Base-by-base conservation (phyloP, 1,140 invertebrate species). In the Drosophila ogumai region DNA sequence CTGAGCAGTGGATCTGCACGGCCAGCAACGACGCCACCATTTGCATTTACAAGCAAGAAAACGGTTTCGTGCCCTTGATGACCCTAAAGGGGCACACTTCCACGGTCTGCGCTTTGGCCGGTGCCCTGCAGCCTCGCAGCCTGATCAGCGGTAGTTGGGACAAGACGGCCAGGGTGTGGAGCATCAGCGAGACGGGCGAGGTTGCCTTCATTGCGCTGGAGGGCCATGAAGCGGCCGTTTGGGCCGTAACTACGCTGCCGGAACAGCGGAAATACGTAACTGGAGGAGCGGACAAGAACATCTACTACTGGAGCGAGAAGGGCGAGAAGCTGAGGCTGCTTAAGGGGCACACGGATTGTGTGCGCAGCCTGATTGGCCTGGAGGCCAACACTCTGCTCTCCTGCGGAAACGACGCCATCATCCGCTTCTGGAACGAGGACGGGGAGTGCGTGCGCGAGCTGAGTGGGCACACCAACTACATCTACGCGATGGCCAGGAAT, bases 1-100 rank as follows among this genome's bases (percentile, higher is more conserved):
- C 96, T 34, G 97, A 97, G 19, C 91, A 97, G 3, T 96, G 98
- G 79, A 93, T 98, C 3, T 92, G 91, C 60, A 98, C 97, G 32
- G 98, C 97, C 10, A 97, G 97, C 78, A 97, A 98, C 93, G 98
- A 99, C 92, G 95, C 95, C 54, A 95, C 94, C 1, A 97, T 99
- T 80, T 94, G 96, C 73, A 94, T 96, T 13, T 99, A 97, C 91
- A 94, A 94, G 60, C 91, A 94, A 10, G 94, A 94, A 9, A 94
- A 94, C 3, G 93, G 94, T 52, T 93, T 92, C 44, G 93, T 95
- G 49, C 95, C 96, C 2, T 92, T 95, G 49, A 84, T 95, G 8
- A 95, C 94, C 41, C 93, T 99, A 6, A 95, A 95, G 73, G 97
- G 96, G 7, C 98, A 99, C 92, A 94, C 95, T 64, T 96, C 96